Evolutionary conservation across 2,888 invertebrate genomes (phyloP), one percentile per base, ranked within the genome.

Genomic region (Phyto melanocephala): DNA sequence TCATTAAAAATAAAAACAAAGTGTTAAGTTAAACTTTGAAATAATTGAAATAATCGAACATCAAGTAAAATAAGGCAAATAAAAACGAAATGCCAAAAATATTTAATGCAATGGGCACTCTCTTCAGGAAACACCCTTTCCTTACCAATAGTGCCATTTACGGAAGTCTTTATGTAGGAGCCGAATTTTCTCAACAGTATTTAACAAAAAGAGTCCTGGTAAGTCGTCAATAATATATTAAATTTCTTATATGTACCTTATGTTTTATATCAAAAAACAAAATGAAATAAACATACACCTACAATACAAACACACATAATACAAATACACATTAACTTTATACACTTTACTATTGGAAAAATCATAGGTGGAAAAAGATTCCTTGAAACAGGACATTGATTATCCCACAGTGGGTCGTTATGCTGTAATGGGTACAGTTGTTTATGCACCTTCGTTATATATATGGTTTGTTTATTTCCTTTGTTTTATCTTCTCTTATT

Each of bases 181-280:
- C 97, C 0, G 96, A 96, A 89, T 92, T 95, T 76, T 94, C 95
- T 0, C 96, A 96, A 88, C 97, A 97, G 91, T 93, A 94, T 8
- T 91, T 95, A 82, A 94, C 93, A 70, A 95, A 93, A 87, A 93
- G 93, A 87, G 91, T 94, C 81, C 88, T 94, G 92, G 96, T 96
- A 92, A 88, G 85, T 84, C 42, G 11, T 37, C 13, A 24, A 17
- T 4, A 45, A 35, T 11, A n/a, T 20, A 70, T 35, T 40, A 33
- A 37, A n/a, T 15, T 56, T 5, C 1, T 28, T 65, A 6, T 10
- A 13, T 56, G 24, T 68, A 17, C n/a, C n/a, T n/a, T 45, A 28
- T 33, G 54, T 20, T 10, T 11, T n/a, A 15, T 22, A 24, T 15
- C 22, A n/a, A 24, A 15, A 15, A 52, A 35, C 11, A 33, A 45